Conservation (phyloP, 2,888 invertebrate genomes). For the Metopia argyrocephala region DNA sequence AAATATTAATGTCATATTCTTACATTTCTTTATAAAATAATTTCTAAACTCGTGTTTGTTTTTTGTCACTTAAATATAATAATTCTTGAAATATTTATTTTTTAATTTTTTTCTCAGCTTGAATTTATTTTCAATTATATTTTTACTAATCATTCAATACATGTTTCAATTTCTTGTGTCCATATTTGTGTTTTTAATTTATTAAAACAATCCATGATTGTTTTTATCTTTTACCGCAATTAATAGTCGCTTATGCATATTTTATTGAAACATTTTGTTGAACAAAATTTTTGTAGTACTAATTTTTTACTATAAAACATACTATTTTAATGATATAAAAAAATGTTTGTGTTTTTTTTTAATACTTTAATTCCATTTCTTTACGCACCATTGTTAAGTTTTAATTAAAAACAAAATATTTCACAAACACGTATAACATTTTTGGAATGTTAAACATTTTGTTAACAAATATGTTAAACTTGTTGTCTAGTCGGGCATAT, state of each 20-base stretch:
- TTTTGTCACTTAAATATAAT: no score
- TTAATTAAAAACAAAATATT: no score
- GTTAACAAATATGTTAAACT: slow-evolving; percentile 51
- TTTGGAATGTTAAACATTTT: slow-evolving; percentile 33
- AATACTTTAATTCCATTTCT: no score
- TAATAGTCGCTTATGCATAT: slow-evolving; percentile 75
- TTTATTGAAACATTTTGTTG: slow-evolving; percentile 39
- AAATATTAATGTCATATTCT: no score
- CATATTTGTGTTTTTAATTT: slow-evolving; percentile 39
- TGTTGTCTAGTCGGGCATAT: neutral
- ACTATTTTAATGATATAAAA: neutral
- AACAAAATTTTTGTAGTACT: slow-evolving; percentile 4
- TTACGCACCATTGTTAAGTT: no score
- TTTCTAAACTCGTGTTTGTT: no score
- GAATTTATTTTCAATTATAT: neutral
- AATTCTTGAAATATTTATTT: neutral
- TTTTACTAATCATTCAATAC: neutral
- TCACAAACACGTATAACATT: neutral
- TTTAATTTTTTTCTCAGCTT: neutral
- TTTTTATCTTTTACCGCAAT: slow-evolving; percentile 72
- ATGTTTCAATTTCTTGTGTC: neutral
- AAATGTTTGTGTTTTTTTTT: neutral
- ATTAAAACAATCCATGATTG: slow-evolving; percentile 52
- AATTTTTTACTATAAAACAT: neutral
- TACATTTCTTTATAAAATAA: no score